phyloP scores from a whole-genome alignment of 2,888 invertebrate genomes.

The Tholera decimalis region DNA sequence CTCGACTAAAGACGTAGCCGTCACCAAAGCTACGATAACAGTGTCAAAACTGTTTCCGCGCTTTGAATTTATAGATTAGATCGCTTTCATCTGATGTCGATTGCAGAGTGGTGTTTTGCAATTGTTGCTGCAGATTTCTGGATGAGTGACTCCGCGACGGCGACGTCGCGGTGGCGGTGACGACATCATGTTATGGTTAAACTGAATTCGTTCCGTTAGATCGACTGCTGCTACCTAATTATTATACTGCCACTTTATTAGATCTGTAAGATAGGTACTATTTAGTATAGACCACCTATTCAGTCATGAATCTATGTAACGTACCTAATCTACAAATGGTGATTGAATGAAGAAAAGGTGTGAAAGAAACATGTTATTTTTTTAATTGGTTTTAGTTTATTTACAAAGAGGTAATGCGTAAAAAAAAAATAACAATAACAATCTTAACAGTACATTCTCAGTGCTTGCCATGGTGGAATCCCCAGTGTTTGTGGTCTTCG shows the following conservation, averaged over 20 bases:
- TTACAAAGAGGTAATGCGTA: slow-evolving; percentile 82
- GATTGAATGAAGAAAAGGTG: background rate
- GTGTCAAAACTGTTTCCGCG: slow-evolving; percentile 84
- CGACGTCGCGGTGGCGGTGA: slow-evolving; percentile 75
- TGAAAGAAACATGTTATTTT: slow-evolving; percentile 20
- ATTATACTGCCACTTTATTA: slow-evolving; percentile 56
- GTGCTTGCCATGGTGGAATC: slow-evolving; percentile 92
- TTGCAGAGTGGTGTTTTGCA: slow-evolving; percentile 89
- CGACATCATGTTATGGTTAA: slow-evolving; percentile 86
- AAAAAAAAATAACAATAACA: slow-evolving; percentile 77
- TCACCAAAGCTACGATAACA: slow-evolving; percentile 75
- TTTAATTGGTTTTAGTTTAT: slow-evolving; percentile 75
- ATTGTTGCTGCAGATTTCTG: slow-evolving; percentile 89
- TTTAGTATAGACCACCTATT: background rate
- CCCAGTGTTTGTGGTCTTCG: slow-evolving; percentile 94
- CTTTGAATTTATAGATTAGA: slow-evolving; percentile 89
- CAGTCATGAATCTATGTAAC: too few species aligned
- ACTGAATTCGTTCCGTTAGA: slow-evolving; percentile 86
- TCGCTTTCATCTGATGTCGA: slow-evolving; percentile 86
- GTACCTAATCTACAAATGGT: too few species aligned
- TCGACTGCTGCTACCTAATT: slow-evolving; percentile 54
- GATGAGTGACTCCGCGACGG: slow-evolving; percentile 84
- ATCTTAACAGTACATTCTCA: slow-evolving; percentile 76
- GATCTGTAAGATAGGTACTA: background rate
- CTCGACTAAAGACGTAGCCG: slow-evolving; percentile 69